Conservation (phyloP, 2,888 invertebrate species). For the Tortrix viridana region DNA sequence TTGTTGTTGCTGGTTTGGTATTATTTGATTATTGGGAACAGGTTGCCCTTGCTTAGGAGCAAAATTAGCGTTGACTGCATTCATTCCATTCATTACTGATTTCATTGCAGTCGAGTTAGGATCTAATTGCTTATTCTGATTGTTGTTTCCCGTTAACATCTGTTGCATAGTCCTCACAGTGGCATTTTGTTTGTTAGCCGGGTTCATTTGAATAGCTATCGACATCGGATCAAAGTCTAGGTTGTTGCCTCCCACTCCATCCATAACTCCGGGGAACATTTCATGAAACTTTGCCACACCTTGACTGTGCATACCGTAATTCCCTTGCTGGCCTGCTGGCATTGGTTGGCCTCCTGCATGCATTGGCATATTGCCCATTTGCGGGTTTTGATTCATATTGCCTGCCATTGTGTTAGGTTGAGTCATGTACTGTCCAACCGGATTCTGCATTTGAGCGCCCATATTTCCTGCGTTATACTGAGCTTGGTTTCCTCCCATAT, state of each 20-base stretch:
- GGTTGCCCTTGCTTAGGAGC: constrained; percentile 16
- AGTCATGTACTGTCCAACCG: constrained; percentile 47
- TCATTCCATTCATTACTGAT: constrained; percentile 25
- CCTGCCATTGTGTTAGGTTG: constrained; percentile 42
- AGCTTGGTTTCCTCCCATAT: constrained; percentile 37
- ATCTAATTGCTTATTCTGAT: constrained; percentile 30
- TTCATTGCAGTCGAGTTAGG: constrained; percentile 14
- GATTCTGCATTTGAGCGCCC: constrained; percentile 42
- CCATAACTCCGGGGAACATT: constrained; percentile 73
- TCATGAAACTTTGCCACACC: constrained; percentile 71
- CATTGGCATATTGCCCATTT: constrained; percentile 11
- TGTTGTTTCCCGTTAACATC: constrained; percentile 55
- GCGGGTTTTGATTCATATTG: constrained; percentile 39
- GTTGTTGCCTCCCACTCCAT: constrained; percentile 60
- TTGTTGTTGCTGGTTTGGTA: constrained; percentile 39
- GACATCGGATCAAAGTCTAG: constrained; percentile 77
- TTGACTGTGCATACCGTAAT: constrained; percentile 57
- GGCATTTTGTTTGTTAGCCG: constrained; percentile 65
- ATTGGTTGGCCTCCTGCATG: constrained; percentile 40
- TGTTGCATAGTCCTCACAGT: constrained; percentile 66
- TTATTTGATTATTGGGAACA: constrained; percentile 12
- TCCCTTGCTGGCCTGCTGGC: constrained; percentile 44
- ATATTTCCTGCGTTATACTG: neutral
- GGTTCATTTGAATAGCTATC: constrained; percentile 79
- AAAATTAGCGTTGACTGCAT: constrained; percentile 23